Evolutionary conservation across 2,797 vertebrate species (phyloP).

Genomic region (Ciconia nigra): DNA sequence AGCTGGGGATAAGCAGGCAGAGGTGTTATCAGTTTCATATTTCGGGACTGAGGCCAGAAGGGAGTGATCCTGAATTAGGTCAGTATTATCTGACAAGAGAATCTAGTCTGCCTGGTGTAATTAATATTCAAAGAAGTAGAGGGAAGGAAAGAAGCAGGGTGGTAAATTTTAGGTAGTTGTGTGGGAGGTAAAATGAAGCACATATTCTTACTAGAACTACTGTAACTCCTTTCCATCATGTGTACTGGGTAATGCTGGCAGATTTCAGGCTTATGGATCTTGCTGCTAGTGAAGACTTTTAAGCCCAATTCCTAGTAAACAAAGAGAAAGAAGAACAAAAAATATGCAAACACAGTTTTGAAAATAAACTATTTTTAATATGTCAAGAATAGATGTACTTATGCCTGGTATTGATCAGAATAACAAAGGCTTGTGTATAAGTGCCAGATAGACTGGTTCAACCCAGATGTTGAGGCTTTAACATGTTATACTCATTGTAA

Average conservation of each 20-base stretch:
- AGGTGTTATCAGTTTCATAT: neutral
- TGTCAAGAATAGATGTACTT: neutral
- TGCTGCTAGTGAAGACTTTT: constrained; percentile 73
- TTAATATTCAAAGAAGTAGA: neutral
- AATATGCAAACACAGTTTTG: neutral
- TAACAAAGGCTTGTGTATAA: neutral
- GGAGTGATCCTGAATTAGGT: neutral
- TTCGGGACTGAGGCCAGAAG: neutral
- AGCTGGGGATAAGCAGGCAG: neutral
- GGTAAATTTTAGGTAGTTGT: neutral
- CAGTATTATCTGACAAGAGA: neutral
- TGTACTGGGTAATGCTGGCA: constrained; percentile 38
- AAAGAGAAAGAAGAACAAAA: constrained; percentile 38
- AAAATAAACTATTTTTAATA: neutral
- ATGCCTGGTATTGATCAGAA: neutral
- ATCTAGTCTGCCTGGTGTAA: neutral
- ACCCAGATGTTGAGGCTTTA: neutral
- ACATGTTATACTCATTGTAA: neutral
- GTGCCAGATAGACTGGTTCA: neutral
- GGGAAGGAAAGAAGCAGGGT: neutral
- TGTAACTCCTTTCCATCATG: constrained; percentile 47
- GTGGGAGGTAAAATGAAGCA: neutral
- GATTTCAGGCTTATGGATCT: constrained; percentile 66
- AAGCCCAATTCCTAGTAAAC: constrained; percentile 71
- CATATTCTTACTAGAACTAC: neutral